phyloP scores from a whole-genome alignment of 1,140 invertebrate genomes.

The Ridgeia piscesae region DNA sequence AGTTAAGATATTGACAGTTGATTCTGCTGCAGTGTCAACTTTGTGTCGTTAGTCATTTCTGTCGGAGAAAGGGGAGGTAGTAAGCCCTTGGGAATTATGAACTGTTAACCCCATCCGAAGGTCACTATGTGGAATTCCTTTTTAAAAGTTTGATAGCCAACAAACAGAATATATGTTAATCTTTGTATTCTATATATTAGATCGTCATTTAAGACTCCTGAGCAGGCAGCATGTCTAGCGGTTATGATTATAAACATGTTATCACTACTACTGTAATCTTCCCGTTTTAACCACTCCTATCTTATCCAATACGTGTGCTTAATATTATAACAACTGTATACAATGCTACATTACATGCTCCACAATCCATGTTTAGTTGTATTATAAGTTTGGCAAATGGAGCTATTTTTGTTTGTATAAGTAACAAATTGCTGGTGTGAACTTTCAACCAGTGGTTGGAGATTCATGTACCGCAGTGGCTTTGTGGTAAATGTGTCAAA shows the following conservation, averaged over 20 bases:
- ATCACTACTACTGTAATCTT: neutral
- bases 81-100: neutral
- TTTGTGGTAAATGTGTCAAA: neutral
- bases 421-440: neutral
- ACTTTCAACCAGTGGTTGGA: neutral
- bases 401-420: neutral
- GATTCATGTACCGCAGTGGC: neutral
- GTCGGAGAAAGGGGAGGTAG: neutral
- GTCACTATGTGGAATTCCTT: neutral
- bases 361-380: neutral
- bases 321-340: neutral
- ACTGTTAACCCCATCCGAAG: neutral
- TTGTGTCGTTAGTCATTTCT: neutral
- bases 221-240: neutral
- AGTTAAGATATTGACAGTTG: neutral
- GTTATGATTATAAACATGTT: neutral
- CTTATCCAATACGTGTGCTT: neutral
- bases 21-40: neutral
- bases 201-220: neutral
- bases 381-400: slow-evolving; percentile 6
- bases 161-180: neutral
- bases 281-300: neutral
- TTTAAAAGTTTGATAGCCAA: too few relatives aligned
- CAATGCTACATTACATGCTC: neutral
- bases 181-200: neutral